Percentiles rank a stretch among this genome's conserved stretches.
Evolutionary conservation across 2,888 invertebrate species (phyloP).

Genomic region (Morpho deidamia): DNA sequence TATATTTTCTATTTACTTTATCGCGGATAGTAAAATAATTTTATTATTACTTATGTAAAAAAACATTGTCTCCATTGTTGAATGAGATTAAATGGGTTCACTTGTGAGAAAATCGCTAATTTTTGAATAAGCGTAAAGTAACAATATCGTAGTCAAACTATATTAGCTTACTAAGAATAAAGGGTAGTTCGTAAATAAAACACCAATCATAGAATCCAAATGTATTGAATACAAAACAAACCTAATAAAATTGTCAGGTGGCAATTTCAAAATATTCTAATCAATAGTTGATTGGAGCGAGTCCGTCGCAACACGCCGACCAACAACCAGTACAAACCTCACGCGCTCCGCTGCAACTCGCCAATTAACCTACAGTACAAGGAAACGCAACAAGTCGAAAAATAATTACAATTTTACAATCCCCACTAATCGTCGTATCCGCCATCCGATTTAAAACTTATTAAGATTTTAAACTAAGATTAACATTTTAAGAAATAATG

Average conservation of each 20-base stretch:
- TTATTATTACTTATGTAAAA: no score
- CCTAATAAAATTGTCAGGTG: conserved; percentile 70
- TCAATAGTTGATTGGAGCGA: conserved; percentile 50
- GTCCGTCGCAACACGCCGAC: conserved; percentile 23
- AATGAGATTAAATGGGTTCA: no score
- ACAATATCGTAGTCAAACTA: no score
- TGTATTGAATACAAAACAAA: conserved; percentile 77
- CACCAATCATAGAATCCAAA: conserved; percentile 63
- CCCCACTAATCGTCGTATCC: no score
- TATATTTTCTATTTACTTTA: no score
- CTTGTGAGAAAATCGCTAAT: no score
- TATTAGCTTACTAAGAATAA: no score
- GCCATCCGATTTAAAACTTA: not conserved
- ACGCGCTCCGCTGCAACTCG: not conserved
- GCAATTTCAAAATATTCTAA: conserved; percentile 70
- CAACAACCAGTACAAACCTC: conserved; percentile 11
- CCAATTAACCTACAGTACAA: conserved; percentile 16
- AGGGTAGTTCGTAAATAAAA: conserved; percentile 26
- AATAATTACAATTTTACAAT: not conserved
- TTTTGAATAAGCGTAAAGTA: no score
- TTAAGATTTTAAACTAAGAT: not conserved
- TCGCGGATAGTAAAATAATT: no score
- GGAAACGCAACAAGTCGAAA: conserved; percentile 12
- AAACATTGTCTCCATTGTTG: no score
- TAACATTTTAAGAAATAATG: not conserved